Conservation (phyloP, 2,113 vertebrate species). For the Syngnathus floridae region DNA sequence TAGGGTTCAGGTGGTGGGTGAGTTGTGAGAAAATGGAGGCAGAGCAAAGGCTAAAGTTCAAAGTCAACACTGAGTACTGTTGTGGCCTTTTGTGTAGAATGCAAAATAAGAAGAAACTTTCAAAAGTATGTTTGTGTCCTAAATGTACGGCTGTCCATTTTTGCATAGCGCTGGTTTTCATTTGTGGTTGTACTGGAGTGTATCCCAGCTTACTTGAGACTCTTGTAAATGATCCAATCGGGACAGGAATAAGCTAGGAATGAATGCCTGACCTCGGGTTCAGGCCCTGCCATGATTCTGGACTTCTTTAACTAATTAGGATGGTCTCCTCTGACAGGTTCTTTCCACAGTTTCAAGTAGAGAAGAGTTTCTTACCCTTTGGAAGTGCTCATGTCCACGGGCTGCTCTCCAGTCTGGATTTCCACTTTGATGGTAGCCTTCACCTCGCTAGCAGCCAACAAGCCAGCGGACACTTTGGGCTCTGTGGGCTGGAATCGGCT, state of each 20-base stretch:
- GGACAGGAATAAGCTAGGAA: too few species aligned
- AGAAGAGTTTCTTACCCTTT: conserved; percentile 73
- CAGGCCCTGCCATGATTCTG: not conserved
- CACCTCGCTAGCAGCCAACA: conserved; percentile 72
- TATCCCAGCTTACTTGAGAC: too few species aligned
- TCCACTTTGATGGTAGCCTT: conserved; percentile 80
- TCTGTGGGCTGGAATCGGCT: conserved; percentile 26
- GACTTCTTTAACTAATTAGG: not conserved
- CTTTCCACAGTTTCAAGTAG: not conserved
- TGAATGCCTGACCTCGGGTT: not conserved
- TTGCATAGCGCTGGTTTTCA: too few species aligned
- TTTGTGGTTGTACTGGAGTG: too few species aligned
- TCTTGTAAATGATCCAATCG: too few species aligned
- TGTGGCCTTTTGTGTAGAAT: not conserved
- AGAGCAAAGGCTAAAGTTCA: conserved; percentile 42
- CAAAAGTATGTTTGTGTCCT: not conserved
- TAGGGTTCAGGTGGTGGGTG: conserved; percentile 74
- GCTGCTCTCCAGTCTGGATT: conserved; percentile 78
- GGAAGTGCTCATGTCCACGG: conserved; percentile 88
- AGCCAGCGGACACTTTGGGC: conserved; percentile 32
- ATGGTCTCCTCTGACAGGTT: not conserved
- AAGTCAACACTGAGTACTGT: conserved; percentile 11
- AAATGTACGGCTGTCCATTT: not conserved
- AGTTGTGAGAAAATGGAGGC: conserved; percentile 75
- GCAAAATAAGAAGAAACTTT: not conserved